Conservation (phyloP, 2,797 vertebrate genomes). For the Moxostoma hubbsi region DNA sequence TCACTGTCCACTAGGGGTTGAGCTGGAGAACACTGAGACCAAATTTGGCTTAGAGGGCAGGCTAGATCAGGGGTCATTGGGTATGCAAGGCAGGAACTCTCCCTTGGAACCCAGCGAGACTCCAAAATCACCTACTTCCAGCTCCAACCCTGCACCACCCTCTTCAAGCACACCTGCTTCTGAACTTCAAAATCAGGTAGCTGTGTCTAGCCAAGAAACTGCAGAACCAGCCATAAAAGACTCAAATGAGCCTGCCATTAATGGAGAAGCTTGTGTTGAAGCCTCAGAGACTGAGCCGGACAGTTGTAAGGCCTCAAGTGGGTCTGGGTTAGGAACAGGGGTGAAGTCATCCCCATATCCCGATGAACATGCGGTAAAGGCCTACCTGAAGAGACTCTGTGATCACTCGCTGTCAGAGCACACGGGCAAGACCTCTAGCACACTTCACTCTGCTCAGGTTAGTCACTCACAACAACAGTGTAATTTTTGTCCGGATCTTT, state of each 20-base stretch:
- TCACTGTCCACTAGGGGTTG: slow-evolving; percentile 86
- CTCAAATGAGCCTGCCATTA: slow-evolving; percentile 45
- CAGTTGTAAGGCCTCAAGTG: slow-evolving; percentile 9
- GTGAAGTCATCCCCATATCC: slow-evolving; percentile 72
- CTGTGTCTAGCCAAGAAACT: slow-evolving; percentile 2
- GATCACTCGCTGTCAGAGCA: slow-evolving; percentile 74
- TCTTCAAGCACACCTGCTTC: slow-evolving; percentile 12
- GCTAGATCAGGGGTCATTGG: not conserved
- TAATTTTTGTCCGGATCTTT: too few species aligned
- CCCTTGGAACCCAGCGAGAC: slow-evolving; percentile 53
- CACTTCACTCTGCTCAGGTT: slow-evolving; percentile 76
- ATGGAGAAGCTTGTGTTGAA: slow-evolving; percentile 51
- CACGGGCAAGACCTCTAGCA: slow-evolving; percentile 58
- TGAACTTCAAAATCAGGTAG: not conserved
- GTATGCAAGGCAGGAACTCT: slow-evolving; percentile 60
- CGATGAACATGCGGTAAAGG: slow-evolving; percentile 82
- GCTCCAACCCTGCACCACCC: slow-evolving; percentile 30
- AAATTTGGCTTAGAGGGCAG: slow-evolving; percentile 44
- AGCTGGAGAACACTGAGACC: slow-evolving; percentile 74
- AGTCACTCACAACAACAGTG: slow-evolving; percentile 29
- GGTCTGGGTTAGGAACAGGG: not conserved
- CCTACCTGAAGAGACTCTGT: slow-evolving; percentile 79
- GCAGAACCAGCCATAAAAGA: slow-evolving; percentile 46
- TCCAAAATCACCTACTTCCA: slow-evolving; percentile 38
- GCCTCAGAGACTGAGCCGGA: slow-evolving; percentile 25